These are phyloP conservation scores for Tinamus major DNA, from an alignment of 2,797 vertebrate genomes.

Conservation along the genomic window DNA sequence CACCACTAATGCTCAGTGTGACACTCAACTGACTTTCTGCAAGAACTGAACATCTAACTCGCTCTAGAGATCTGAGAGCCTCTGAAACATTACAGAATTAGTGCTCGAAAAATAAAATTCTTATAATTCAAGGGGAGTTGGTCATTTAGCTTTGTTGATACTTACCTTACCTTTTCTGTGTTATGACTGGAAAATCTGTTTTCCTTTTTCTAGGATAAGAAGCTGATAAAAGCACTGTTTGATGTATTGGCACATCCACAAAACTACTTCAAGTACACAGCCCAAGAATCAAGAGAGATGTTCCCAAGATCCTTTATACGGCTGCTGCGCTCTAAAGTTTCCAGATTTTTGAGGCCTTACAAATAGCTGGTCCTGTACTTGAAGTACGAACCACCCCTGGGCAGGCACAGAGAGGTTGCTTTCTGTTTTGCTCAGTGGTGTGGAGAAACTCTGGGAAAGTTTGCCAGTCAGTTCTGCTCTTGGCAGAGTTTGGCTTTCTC, in stretches of 20 bases:
- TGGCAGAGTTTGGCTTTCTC: conserved; percentile 70
- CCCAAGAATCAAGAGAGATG: conserved; percentile 98
- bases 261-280: conserved; percentile 99
- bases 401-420: conserved; percentile 11
- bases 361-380: conserved; percentile 68
- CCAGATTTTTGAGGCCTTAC: conserved; percentile 96
- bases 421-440: conserved; percentile 48
- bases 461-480: conserved; percentile 41
- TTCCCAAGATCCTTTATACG: conserved; percentile 98
- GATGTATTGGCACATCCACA: conserved; percentile 97
- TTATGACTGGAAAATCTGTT: conserved; percentile 23
- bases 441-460: conserved; percentile 9
- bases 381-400: background rate
- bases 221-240: conserved; percentile 97
- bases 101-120: background rate
- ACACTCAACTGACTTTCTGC: background rate
- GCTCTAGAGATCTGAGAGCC: background rate
- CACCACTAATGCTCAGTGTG: background rate
- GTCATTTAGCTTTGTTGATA: background rate
- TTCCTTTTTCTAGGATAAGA: conserved; percentile 91
- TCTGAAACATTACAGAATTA: background rate
- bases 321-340: conserved; percentile 95
- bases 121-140: background rate
- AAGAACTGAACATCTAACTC: background rate
- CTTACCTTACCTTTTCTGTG: background rate